phyloP scores from a whole-genome alignment of 2,113 vertebrate genomes.

The Sinocyclocheilus rhinocerous region DNA sequence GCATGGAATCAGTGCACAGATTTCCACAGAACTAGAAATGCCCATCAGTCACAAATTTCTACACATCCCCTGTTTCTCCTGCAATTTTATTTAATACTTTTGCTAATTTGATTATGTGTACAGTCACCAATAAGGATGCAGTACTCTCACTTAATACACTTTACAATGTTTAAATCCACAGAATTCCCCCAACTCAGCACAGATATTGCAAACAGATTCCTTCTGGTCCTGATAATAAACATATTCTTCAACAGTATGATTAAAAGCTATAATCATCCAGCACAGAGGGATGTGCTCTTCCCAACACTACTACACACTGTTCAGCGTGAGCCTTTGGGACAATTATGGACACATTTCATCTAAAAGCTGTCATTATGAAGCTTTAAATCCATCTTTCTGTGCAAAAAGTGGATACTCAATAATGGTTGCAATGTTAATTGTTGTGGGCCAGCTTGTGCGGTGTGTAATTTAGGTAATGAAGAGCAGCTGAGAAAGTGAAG shows the following conservation, averaged over 20 bases:
- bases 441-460: slow-evolving; percentile 56
- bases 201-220: background rate
- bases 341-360: slow-evolving; percentile 43
- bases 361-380: slow-evolving; percentile 45
- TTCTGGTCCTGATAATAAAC: background rate
- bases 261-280: slow-evolving; percentile 43
- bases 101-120: slow-evolving; percentile 8
- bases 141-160: background rate
- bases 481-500: slow-evolving; percentile 75
- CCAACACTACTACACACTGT: slow-evolving; percentile 33
- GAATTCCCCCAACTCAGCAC: background rate
- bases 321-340: slow-evolving; percentile 32
- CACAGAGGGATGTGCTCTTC: slow-evolving; percentile 32
- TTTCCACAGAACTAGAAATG: background rate
- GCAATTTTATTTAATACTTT: background rate
- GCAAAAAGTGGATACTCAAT: slow-evolving; percentile 48
- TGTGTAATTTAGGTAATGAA: slow-evolving; percentile 75
- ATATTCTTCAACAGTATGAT: slow-evolving; percentile 37
- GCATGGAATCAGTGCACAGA: background rate
- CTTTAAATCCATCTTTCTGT: slow-evolving; percentile 46
- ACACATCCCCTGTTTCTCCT: background rate
- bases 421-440: slow-evolving; percentile 57
- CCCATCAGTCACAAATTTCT: background rate
- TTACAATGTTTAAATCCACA: background rate
- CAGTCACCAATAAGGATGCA: background rate